Evolutionary conservation across 2,888 invertebrate species (phyloP).

Genomic region (Anoncus sp.): DNA sequence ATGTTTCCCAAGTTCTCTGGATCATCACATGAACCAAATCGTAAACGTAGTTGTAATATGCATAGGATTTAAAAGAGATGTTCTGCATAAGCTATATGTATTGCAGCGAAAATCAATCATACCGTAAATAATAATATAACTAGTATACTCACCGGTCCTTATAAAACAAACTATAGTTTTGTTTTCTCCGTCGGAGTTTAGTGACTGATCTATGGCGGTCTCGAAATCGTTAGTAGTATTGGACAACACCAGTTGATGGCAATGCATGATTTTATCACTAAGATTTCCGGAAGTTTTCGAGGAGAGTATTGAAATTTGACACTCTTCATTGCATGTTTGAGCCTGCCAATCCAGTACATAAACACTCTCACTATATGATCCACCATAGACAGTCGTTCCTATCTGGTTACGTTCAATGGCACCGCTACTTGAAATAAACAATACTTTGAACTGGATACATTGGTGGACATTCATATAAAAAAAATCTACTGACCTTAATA

Average conservation of each 20-base stretch:
- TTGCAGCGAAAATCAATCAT: not conserved
- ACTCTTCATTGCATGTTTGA: conserved; percentile 35
- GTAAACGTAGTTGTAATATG: no score
- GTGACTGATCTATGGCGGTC: not conserved
- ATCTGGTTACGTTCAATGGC: conserved; percentile 5
- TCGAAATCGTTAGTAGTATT: conserved; percentile 8
- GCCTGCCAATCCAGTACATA: conserved; percentile 21
- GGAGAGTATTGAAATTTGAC: conserved; percentile 26
- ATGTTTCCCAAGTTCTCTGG: no score
- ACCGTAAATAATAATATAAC: not conserved
- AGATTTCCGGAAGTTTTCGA: not conserved
- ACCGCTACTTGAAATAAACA: conserved; percentile 3
- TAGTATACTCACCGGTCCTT: conserved; percentile 22
- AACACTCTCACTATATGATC: not conserved
- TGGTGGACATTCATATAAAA: not conserved
- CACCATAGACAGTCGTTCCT: conserved; percentile 1
- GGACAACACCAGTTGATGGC: conserved; percentile 15
- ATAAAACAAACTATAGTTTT: conserved; percentile 34
- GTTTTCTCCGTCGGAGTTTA: not conserved
- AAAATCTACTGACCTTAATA: conserved; percentile 30
- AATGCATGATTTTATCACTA: conserved; percentile 21
- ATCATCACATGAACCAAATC: no score
- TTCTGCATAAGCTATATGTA: no score
- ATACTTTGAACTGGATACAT: not conserved
- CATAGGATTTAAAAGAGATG: no score